A percentile compares a stretch with the other conserved stretches of the same genome.
Evolutionary conservation across 2,888 invertebrate species (phyloP).

Genomic region (Eurois occulta): DNA sequence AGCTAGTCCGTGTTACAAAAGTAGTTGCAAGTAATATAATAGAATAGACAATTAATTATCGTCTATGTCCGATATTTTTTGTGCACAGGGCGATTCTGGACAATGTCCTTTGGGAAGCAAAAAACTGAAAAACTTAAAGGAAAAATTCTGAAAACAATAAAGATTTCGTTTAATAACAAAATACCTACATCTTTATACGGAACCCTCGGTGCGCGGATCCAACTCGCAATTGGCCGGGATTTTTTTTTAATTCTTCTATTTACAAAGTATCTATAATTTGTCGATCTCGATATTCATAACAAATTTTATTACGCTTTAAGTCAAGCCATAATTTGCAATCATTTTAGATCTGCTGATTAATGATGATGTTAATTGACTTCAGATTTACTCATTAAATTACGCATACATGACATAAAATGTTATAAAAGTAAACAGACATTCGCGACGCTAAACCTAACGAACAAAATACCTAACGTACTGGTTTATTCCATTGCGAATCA

Average conservation of each 20-base stretch:
- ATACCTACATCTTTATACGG: no score
- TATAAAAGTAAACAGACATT: slow-evolving; percentile 1
- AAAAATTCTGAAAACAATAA: no score
- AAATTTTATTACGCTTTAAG: not conserved
- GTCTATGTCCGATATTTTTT: no score
- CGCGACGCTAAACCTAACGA: not conserved
- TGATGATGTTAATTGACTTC: slow-evolving; percentile 11
- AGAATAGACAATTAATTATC: no score
- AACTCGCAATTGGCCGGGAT: not conserved
- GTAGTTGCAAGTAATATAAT: no score
- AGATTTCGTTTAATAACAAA: no score
- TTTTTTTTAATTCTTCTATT: not conserved
- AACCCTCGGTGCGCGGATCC: not conserved
- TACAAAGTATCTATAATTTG: not conserved
- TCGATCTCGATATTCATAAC: not conserved
- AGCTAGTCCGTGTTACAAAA: no score
- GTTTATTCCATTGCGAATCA: slow-evolving; percentile 24
- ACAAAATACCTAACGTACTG: not conserved
- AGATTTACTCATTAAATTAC: not conserved
- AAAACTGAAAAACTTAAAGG: no score
- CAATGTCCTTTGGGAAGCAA: no score
- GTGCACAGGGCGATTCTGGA: no score
- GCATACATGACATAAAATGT: slow-evolving; percentile 3
- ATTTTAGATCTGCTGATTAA: not conserved
- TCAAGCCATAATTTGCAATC: not conserved